These are phyloP conservation scores for Lissonota sp. DNA, from an alignment of 2,888 invertebrate genomes.

Conservation along the genomic window DNA sequence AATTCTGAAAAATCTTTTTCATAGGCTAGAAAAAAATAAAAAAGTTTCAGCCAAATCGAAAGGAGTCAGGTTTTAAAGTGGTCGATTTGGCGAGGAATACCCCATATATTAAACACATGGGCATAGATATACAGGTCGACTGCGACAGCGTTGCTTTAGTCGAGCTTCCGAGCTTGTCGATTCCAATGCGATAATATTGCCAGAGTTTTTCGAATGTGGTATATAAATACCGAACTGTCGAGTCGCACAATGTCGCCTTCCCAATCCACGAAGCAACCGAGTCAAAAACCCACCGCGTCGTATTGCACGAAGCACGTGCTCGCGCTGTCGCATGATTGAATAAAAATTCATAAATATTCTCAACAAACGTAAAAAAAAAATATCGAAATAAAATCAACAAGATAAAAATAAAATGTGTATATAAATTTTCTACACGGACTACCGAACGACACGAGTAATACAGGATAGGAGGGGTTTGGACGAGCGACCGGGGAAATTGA, in stretches of 20 bases:
- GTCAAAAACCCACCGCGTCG: slow-evolving; percentile 7
- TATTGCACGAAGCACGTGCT: slow-evolving; percentile 5
- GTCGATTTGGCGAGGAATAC: no score
- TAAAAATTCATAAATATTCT: slow-evolving; percentile 59
- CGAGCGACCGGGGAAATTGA: slow-evolving; percentile 45
- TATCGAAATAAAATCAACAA: slow-evolving; percentile 11
- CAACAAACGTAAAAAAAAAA: slow-evolving; percentile 18
- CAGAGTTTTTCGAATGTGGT: not conserved
- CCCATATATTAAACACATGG: no score
- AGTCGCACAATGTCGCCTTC: slow-evolving; percentile 7
- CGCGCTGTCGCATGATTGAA: slow-evolving; percentile 31
- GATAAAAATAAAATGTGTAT: slow-evolving; percentile 29
- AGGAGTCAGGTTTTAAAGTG: no score
- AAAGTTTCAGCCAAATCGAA: no score
- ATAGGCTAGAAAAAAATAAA: no score
- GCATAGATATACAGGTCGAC: no score
- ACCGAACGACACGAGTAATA: slow-evolving; percentile 1
- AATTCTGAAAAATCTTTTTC: no score
- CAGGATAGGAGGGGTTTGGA: slow-evolving; percentile 5
- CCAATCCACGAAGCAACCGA: slow-evolving; percentile 9
- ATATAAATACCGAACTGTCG: slow-evolving; percentile 5
- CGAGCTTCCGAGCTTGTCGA: no score
- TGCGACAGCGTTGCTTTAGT: no score
- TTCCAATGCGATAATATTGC: not conserved
- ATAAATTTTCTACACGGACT: slow-evolving; percentile 27